Evolutionary conservation across 2,797 vertebrate species (phyloP), one percentile per base, ranked within the genome.

Genomic region (Erpetoichthys calabaricus): DNA sequence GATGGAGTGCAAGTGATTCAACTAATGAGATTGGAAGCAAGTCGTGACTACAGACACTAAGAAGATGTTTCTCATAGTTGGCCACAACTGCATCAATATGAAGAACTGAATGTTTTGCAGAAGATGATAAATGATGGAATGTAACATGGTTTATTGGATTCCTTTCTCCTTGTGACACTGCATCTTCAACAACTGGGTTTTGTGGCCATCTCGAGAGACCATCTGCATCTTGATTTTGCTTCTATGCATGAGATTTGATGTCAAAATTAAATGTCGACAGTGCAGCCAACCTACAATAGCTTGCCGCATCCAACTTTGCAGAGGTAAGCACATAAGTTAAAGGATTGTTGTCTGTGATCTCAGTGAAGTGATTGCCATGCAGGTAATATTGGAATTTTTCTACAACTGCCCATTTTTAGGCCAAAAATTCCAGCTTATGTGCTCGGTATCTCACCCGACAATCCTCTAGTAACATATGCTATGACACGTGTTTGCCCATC

Each of bases 241-340:
- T 56, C 3, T n/a, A n/a, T n/a, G n/a, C n/a, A n/a, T n/a, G n/a
- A n/a, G n/a, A n/a, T 45, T 45, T 56, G 55, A 56, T n/a, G 42
- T 56, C 46, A 45, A 56, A 56, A n/a, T 3, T n/a, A 4, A 44
- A 45, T 7, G 55, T 56, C 9, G 43, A 56, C 7, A 56, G 55
- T 5, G 5, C 10, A 9, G 53, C 9, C 53, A 54, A 7, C 53
- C 10, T 54, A 5, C 53, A n/a, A 42, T 54, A 54, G 53, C 53
- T 54, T 5, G 53, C 44, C 8, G 10, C 4, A 54, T 54, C n/a
- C n/a, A n/a, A n/a, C n/a, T n/a, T n/a, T n/a, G n/a, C n/a, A n/a
- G n/a, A n/a, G n/a, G n/a, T n/a, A n/a, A n/a, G n/a, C n/a, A n/a
- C n/a, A n/a, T n/a, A n/a, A n/a, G n/a, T 25, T 25, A 25, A 25